Evolutionary conservation across 2,113 vertebrate genomes (phyloP).

Genomic region (Phalacrocorax carbo): DNA sequence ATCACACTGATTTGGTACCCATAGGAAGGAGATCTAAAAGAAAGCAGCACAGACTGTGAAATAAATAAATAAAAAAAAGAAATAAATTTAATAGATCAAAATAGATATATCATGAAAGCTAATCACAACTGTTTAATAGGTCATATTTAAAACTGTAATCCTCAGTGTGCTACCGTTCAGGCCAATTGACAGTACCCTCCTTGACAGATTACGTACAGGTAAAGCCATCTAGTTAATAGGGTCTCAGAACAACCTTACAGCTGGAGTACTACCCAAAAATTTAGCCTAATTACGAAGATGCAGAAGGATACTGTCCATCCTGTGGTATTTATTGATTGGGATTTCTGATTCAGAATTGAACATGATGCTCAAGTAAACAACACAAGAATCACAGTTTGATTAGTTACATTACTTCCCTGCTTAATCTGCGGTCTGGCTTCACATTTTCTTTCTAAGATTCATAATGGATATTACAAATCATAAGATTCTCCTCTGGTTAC

Average conservation of each 20-base stretch:
- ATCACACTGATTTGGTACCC: neutral
- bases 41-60: neutral
- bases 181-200: neutral
- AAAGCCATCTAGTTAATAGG: neutral
- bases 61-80: neutral
- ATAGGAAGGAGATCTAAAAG: neutral
- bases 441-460: constrained; percentile 32
- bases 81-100: neutral
- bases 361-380: neutral
- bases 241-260: neutral
- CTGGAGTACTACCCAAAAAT: neutral
- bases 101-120: neutral
- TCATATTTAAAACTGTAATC: neutral
- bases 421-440: neutral
- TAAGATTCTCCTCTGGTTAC: neutral
- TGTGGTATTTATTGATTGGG: neutral
- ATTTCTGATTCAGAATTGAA: neutral
- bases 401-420: neutral
- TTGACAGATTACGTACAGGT: accelerated
- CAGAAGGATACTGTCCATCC: neutral
- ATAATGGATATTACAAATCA: constrained; percentile 9
- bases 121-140: neutral
- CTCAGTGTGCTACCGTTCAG: accelerated
- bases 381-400: neutral
- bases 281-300: neutral